Base-by-base conservation (phyloP, 2,797 vertebrate species). In the Takifugu rubripes region DNA sequence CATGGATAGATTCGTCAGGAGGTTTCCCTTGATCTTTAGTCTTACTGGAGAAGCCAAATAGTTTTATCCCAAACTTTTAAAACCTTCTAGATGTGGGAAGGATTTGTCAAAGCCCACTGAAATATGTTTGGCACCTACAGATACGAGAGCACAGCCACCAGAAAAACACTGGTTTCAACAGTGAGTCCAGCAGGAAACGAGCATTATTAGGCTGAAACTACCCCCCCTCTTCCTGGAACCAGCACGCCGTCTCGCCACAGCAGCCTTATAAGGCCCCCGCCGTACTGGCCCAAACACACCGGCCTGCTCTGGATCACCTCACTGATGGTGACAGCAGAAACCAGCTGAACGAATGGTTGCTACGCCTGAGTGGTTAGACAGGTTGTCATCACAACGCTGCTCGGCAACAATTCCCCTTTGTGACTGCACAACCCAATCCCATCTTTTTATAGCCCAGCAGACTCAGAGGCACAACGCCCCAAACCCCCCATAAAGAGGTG, bases 371-470 rank as follows among this genome's bases (percentile, higher is more conserved):
- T 21, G 12, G 44, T 64, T 31, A 16, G 44, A 56, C 44, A 15
- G 42, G 54, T 52, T 9, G 12, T 70, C 54, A 49, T 45, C 36
- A 36, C 25, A 47, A 31, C 0, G 15, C 55, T 12, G 48, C 24
- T 17, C 11, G 45, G 65, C 56, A 54, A 78, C 65, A 69, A 66
- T 57, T 5, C n/a, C 54, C 46, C 59, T 57, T 65, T 76, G 56
- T 75, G 48, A 59, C 15, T 5, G 14, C 50, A 79, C 64, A 65
- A 72, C 49, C 52, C 55, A 49, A 40, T 67, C 24, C 27, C 65
- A 53, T 67, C 33, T 64, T 70, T 79, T 70, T 45, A 62, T 49
- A 16, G 49, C 52, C 49, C n/a, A 46, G 17, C 16, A 17, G 16
- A 24, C 40, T 24, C 40, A 29, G 25, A 61, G 64, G 31, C 15